A percentile compares a stretch with the other conserved stretches of the same genome.
Evolutionary conservation across 2,113 vertebrate species (phyloP).

Genomic region (Gadus chalcogrammus): DNA sequence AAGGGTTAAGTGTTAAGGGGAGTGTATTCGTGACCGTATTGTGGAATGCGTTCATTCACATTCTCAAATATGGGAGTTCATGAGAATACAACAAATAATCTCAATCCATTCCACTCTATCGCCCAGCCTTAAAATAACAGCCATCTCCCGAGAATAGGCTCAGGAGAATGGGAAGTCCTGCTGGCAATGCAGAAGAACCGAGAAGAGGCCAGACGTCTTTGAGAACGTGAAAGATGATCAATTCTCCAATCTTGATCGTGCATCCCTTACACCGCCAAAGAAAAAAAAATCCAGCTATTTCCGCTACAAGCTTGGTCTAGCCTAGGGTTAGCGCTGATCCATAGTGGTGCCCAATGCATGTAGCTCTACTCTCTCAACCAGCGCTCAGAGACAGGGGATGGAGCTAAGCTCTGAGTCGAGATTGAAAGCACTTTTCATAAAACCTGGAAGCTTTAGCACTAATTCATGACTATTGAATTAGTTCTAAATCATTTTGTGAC

Average conservation of each 20-base stretch:
- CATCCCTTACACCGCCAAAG: slow-evolving; percentile 22
- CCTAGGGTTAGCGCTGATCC: slow-evolving; percentile 20
- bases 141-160: not conserved
- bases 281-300: slow-evolving; percentile 25
- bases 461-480: not conserved
- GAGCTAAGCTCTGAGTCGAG: slow-evolving; percentile 38
- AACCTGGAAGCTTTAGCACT: slow-evolving; percentile 6
- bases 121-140: not conserved
- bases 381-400: slow-evolving; percentile 6
- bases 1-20: too few relatives aligned
- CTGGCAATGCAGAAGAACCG: not conserved
- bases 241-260: slow-evolving; percentile 8
- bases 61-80: too few relatives aligned
- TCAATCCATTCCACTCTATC: too few relatives aligned
- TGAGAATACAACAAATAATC: too few relatives aligned
- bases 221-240: not conserved
- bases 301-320: slow-evolving; percentile 33
- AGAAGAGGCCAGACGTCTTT: slow-evolving; percentile 3
- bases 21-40: too few relatives aligned
- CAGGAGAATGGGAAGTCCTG: too few relatives aligned
- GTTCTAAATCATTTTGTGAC: not conserved
- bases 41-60: too few relatives aligned
- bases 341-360: slow-evolving; percentile 40
- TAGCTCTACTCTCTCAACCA: not conserved
- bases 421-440: not conserved